These are phyloP conservation scores for Patella depressa DNA, from an alignment of 2,888 invertebrate species.

Conservation along the genomic window DNA sequence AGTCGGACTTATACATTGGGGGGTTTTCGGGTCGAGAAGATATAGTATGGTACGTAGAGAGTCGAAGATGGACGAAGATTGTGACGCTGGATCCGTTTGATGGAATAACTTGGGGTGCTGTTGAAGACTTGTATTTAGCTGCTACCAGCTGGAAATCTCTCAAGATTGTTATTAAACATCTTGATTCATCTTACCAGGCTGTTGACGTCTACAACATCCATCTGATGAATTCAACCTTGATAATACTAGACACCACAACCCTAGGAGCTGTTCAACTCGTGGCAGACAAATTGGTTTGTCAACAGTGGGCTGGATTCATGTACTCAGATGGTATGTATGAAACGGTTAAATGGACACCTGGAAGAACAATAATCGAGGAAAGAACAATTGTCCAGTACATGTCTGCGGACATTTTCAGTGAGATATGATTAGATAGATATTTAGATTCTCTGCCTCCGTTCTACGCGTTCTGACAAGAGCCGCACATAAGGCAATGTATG, in stretches of 20 bases:
- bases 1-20: not conserved
- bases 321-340: not conserved
- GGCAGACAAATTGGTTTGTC: not conserved
- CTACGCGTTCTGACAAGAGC: no score
- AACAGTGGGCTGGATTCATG: not conserved
- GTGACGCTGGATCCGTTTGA: not conserved
- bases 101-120: not conserved
- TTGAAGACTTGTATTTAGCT: not conserved
- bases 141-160: not conserved
- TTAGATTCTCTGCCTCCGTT: no score
- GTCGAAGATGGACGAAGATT: not conserved
- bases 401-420: no score
- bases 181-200: not conserved
- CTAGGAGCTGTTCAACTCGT: not conserved
- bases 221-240: not conserved
- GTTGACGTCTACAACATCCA: not conserved
- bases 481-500: no score
- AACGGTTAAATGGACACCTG: slow-evolving; percentile 1
- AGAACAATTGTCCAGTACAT: no score
- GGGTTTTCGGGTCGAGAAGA: not conserved
- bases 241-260: not conserved
- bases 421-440: no score
- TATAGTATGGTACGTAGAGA: not conserved
- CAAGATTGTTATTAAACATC: not conserved
- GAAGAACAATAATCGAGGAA: not conserved